Evolutionary conservation across 2,113 vertebrate species (phyloP), one percentile per base, ranked within the genome.

Genomic region (Otolemur garnettii): DNA sequence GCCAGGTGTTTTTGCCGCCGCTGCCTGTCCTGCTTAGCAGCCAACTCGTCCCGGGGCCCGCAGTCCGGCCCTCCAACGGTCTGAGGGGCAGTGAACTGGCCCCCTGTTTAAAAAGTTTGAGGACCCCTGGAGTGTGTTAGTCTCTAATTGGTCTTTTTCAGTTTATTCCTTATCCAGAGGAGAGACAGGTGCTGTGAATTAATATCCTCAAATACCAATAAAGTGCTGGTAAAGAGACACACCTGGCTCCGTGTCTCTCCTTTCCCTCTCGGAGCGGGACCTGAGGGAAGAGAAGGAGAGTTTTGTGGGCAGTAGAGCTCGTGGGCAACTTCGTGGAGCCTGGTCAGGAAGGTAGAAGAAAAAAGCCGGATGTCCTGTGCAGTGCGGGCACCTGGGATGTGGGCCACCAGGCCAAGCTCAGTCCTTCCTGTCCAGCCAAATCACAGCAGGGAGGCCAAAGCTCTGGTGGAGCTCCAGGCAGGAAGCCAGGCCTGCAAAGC

Each of bases 341-440:
- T 89, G 88, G 78, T 71, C 97, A 96, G 97, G 96, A 98, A 98
- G 93, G 88, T 78, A 83, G 90, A 84, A 95, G 90, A 84, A 95
- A 97, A 97, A 78, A 85, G 92, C 96, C 77, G 85, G 97, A 97
- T 93, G 88, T 96, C 97, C 96, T 96, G 96, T 60, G 60, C 92
- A 78, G 86, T 26, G 96, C 93, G 93, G 96, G 94, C 94, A 93
- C 89, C 93, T 21, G 62, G 82, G 72, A 92, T 55, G 53, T 72
- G 92, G 92, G 77, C 95, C 92, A 90, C 85, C 81, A 62, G 38
- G 85, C 81, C 92, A 86, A 74, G 85, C 69, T 92, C 78, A 92
- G 77, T 24, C 92, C 90, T 95, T 97, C 81, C 96, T 90, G 96
- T 82, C 55, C 71, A 95, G 81, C 66, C 94, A 91, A 18, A 80